Conservation (phyloP, 1,140 invertebrate genomes). For the Drosophila willistoni region DNA sequence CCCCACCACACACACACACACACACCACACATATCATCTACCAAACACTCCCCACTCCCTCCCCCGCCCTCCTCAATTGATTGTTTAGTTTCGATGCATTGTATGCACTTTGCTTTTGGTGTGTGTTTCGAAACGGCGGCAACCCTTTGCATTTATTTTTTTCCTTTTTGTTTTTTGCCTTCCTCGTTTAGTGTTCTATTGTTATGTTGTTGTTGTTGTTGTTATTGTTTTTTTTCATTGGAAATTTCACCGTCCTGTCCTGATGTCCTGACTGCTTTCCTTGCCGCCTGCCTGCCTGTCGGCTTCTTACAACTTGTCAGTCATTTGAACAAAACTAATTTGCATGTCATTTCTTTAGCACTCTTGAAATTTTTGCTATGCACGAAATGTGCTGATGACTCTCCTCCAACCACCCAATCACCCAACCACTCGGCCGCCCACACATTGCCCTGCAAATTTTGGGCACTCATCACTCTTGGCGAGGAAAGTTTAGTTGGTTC, state of each 20-base stretch:
- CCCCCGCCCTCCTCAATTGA: background rate
- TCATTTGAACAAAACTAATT: conserved; percentile 83
- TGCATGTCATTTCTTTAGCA: conserved; percentile 82
- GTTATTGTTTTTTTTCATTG: conserved; percentile 36
- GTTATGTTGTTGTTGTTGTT: background rate
- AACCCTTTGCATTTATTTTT: conserved; percentile 50
- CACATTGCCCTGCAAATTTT: background rate
- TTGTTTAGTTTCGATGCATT: conserved; percentile 57
- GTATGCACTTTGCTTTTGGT: conserved; percentile 63
- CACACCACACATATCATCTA: background rate
- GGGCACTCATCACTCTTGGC: background rate
- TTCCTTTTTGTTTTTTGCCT: background rate
- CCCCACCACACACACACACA: background rate
- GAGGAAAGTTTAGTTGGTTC: background rate
- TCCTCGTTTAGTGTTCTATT: conserved; percentile 9
- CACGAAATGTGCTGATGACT: conserved; percentile 52
- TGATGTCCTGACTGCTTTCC: conserved; percentile 5
- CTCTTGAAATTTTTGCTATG: conserved; percentile 68
- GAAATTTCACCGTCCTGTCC: conserved; percentile 59
- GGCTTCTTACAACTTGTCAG: conserved; percentile 77
- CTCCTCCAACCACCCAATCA: background rate
- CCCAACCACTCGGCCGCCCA: background rate
- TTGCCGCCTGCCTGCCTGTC: conserved; percentile 17
- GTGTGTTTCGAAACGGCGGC: conserved; percentile 18
- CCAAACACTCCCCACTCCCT: conserved; percentile 3